Evolutionary conservation across 2,113 vertebrate genomes (phyloP), one percentile per base, ranked within the genome.

Genomic region (Triplophysa tibetana): DNA sequence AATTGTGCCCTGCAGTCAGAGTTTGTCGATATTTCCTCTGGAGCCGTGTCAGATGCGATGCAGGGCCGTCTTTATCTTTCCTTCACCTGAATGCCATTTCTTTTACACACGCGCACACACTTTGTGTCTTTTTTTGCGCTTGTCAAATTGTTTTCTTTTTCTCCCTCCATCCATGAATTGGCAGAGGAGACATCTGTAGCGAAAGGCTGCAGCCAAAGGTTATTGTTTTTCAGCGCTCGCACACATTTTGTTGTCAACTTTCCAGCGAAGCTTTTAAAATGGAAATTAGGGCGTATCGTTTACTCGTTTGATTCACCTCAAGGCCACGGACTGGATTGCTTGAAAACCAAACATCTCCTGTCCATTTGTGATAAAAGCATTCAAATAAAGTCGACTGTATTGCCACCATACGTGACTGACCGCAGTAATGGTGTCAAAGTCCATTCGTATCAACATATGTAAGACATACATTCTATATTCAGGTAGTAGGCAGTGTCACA

Each of bases 181-280:
- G 33, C 64, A 23, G 62, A 56, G 77, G 50, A 54, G 52, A 56
- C 23, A 10, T 29, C 26, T 79, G 33, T 79, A 79, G 62, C 69
- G 65, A 70, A 76, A 26, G 23, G 50, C 21, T 72, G 58, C 38
- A 58, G 78, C 72, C 64, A 19, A 45, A 80, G 72, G 82, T 70
- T 77, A 85, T 83, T 82, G 29, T 75, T 79, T 19, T 79, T 74
- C 76, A 21, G 54, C 12, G 60, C 72, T 64, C 70, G 48, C 52
- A 29, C 23, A 52, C 19, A 26, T 17, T 68, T 80, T 80, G 81
- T 83, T 79, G 82, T 83, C 77, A 80, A 61, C 66, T 60, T 80
- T 78, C 72, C 72, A 80, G 62, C 23, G 70, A 62, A 69, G 72
- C 82, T 83, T 83, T 83, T 76, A 76, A 70, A 83, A 80, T 83